phyloP scores from a whole-genome alignment of 1,140 invertebrate genomes.

The Zaprionus nigranus region DNA sequence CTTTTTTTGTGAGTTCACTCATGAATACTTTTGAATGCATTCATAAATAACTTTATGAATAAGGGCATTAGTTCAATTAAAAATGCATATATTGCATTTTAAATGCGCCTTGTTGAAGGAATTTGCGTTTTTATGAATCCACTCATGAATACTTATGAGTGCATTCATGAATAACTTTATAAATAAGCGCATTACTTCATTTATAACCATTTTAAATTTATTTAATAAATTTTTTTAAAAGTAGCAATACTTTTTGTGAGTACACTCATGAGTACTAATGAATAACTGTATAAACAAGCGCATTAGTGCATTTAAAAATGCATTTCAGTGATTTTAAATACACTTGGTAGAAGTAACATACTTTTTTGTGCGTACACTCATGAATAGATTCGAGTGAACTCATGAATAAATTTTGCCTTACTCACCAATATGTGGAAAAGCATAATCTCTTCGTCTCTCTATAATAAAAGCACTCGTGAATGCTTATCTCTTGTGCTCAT shows the following conservation, averaged over 20 bases:
- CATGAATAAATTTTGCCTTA: conserved; percentile 6
- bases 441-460: not conserved
- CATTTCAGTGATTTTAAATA: too few relatives aligned
- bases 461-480: conserved; percentile 10
- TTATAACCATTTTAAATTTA: too few relatives aligned
- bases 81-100: not conserved
- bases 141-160: not conserved
- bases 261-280: not conserved
- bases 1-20: not conserved
- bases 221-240: too few relatives aligned
- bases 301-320: not conserved
- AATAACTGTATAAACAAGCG: too few relatives aligned
- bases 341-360: too few relatives aligned
- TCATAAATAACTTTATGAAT: not conserved
- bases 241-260: too few relatives aligned
- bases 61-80: too few relatives aligned
- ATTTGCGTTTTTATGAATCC: not conserved
- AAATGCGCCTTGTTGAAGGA: not conserved
- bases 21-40: not conserved
- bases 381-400: conserved; percentile 10
- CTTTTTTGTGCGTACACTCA: not conserved
- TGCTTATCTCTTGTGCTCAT: conserved; percentile 8
- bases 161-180: not conserved
- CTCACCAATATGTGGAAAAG: not conserved
- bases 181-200: not conserved